Conservation (phyloP, 2,888 invertebrate genomes). For the Nudaria mundana region DNA sequence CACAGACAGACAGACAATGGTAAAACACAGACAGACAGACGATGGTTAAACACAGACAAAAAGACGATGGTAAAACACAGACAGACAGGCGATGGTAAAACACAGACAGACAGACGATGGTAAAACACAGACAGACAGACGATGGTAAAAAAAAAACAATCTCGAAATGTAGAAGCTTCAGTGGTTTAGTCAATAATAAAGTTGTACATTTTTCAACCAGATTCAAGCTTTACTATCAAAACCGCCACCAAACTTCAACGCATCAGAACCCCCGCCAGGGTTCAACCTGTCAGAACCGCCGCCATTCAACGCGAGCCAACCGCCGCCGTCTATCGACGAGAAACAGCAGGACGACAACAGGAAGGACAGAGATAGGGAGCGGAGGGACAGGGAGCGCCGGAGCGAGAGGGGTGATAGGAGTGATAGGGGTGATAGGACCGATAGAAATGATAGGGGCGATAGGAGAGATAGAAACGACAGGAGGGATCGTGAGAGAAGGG, state of each 20-base stretch:
- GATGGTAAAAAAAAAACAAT: too few relatives aligned
- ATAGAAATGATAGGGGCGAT: conserved; percentile 45
- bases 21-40: too few relatives aligned
- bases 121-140: too few relatives aligned
- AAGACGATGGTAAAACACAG: too few relatives aligned
- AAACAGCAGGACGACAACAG: conserved; percentile 47
- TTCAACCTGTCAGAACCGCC: conserved; percentile 56
- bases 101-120: too few relatives aligned
- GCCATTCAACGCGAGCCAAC: conserved; percentile 49
- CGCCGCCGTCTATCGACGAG: conserved; percentile 42
- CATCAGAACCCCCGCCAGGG: conserved; percentile 64
- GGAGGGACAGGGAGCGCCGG: conserved; percentile 38
- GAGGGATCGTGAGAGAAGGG: conserved; percentile 40
- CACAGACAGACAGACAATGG: too few relatives aligned
- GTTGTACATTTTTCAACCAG: conserved; percentile 35
- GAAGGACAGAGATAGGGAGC: conserved; percentile 46
- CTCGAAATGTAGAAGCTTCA: too few relatives aligned
- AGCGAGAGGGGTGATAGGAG: conserved; percentile 49
- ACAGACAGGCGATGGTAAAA: too few relatives aligned
- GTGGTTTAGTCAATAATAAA: background rate
- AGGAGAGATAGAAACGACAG: conserved; percentile 40
- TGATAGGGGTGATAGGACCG: conserved; percentile 42
- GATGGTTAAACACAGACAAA: too few relatives aligned
- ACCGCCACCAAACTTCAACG: conserved; percentile 74
- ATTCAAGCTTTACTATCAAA: conserved; percentile 79